Evolutionary conservation across 1,140 invertebrate species (phyloP).

Genomic region (Aporrectodea caliginosa): DNA sequence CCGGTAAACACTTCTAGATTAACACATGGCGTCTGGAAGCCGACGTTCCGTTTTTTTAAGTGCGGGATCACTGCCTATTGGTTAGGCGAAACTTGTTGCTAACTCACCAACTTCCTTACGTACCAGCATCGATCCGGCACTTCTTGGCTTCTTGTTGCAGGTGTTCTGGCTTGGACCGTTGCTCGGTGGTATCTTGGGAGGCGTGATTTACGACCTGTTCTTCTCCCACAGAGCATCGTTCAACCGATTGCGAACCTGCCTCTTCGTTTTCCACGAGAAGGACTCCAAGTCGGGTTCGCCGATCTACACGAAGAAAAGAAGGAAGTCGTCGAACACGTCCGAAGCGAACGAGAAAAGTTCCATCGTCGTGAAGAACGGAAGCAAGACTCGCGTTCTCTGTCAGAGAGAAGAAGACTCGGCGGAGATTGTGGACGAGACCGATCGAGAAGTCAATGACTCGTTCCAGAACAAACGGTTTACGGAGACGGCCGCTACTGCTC

Average conservation of each 20-base stretch:
- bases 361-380: too few species aligned
- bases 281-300: neutral
- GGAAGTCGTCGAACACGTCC: neutral
- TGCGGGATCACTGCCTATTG: too few species aligned
- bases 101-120: too few species aligned
- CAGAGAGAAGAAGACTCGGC: neutral
- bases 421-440: neutral
- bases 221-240: constrained; percentile 16
- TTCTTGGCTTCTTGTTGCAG: too few species aligned
- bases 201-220: constrained; percentile 12
- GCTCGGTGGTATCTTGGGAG: constrained; percentile 20
- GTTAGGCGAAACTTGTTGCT: too few species aligned
- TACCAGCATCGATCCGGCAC: too few species aligned
- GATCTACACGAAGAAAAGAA: neutral
- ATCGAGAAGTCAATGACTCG: neutral
- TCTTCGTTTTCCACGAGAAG: constrained; percentile 13
- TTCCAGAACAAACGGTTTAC: neutral
- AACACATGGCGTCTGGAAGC: too few species aligned
- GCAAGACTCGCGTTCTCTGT: too few species aligned
- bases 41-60: too few species aligned
- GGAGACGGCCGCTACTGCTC: neutral
- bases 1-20: too few species aligned
- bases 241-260: constrained; percentile 11
- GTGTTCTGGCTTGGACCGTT: constrained; percentile 25
- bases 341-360: too few species aligned